Percentiles rank a stretch among this genome's conserved stretches.
These are phyloP conservation scores for Neoitamus cyanurus DNA, from an alignment of 2,888 invertebrate species.

Conservation along the genomic window DNA sequence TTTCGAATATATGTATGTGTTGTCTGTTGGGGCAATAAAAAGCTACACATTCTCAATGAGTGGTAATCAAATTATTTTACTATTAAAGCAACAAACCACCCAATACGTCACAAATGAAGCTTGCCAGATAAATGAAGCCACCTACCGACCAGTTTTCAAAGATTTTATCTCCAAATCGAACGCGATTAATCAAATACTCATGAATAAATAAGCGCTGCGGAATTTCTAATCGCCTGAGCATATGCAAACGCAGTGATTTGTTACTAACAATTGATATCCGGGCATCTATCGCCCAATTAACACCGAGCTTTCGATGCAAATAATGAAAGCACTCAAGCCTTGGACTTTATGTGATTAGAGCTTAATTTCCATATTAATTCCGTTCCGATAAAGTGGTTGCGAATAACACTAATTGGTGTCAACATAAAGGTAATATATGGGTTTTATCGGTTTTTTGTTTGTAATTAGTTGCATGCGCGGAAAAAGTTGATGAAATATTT, in stretches of 20 bases:
- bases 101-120: background rate
- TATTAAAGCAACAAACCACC: background rate
- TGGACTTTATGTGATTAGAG: background rate
- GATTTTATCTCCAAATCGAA: background rate
- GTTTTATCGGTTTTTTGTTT: background rate
- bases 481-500: background rate
- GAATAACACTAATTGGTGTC: constrained; percentile 1
- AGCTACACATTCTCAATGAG: no score
- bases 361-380: background rate
- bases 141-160: background rate
- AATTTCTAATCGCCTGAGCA: background rate
- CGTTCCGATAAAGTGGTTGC: background rate
- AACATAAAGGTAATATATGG: background rate
- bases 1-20: no score
- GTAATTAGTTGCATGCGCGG: background rate
- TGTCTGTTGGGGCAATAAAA: no score
- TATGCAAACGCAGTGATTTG: background rate
- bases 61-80: background rate
- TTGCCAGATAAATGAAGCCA: background rate
- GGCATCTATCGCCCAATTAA: background rate
- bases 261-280: background rate
- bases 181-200: background rate
- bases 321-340: background rate
- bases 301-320: background rate
- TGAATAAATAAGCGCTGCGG: background rate